These are phyloP conservation scores for Neofelis nebulosa DNA, from an alignment of 2,113 vertebrate species.

Conservation along the genomic window DNA sequence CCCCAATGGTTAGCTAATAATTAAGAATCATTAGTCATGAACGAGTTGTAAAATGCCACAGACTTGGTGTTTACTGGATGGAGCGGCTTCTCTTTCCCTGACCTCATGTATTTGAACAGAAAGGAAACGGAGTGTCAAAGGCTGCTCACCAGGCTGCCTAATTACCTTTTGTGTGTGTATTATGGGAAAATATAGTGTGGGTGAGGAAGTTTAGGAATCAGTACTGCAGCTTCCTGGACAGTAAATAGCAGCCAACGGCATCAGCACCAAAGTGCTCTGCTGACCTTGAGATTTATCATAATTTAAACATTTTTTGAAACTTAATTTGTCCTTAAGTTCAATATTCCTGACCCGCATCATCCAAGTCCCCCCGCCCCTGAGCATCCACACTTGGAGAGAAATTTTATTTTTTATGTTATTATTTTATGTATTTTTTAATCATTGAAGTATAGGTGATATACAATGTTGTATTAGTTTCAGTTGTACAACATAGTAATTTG, in stretches of 20 bases:
- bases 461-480: not conserved
- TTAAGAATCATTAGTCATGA: not conserved
- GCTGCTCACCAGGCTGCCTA: not conserved
- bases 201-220: not conserved
- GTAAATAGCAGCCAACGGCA: not conserved
- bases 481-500: not conserved
- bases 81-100: not conserved
- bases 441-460: not conserved
- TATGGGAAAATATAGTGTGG: not conserved
- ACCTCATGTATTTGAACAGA: not conserved
- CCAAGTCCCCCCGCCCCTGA: not conserved
- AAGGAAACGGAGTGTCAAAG: not conserved
- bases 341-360: not conserved
- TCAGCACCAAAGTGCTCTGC: not conserved
- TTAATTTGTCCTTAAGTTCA: constrained; percentile 24
- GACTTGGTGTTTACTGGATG: not conserved
- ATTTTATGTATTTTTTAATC: not conserved
- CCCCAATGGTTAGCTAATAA: not conserved
- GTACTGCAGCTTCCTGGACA: not conserved
- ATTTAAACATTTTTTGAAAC: not conserved
- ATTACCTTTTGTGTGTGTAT: not conserved
- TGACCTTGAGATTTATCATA: not conserved
- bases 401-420: not conserved
- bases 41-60: not conserved
- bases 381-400: not conserved